phyloP scores from a whole-genome alignment of 2,113 vertebrate genomes.

The Ageneiosus marmoratus region DNA sequence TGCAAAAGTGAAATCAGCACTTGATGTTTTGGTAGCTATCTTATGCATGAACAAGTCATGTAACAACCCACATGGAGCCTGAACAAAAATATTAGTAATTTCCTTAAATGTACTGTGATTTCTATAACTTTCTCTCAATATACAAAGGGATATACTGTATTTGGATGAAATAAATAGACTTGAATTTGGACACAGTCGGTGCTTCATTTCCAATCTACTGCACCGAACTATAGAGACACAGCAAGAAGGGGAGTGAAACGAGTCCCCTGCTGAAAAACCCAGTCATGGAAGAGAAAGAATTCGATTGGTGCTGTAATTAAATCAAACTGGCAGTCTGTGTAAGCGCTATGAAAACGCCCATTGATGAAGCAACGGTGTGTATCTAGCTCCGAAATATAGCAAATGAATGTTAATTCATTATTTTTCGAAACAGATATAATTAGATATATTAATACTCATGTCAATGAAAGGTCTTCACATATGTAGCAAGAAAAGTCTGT shows the following conservation, averaged over 20 bases:
- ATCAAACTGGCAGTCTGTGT: slow-evolving; percentile 11
- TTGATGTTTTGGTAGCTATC: slow-evolving; percentile 4
- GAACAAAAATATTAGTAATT: neutral
- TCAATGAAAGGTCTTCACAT: too few species aligned
- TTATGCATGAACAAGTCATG: neutral
- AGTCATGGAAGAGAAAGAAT: slow-evolving; percentile 1
- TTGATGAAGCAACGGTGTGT: neutral
- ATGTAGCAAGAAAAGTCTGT: too few species aligned
- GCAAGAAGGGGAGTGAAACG: neutral
- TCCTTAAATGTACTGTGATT: neutral
- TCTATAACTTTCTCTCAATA: neutral
- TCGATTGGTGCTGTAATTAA: slow-evolving; percentile 5
- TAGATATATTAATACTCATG: too few species aligned
- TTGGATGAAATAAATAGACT: too few species aligned
- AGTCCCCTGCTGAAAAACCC: slow-evolving; percentile 1
- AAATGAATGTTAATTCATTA: too few species aligned
- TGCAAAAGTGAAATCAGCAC: neutral
- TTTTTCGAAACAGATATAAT: too few species aligned
- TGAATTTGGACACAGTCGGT: neutral
- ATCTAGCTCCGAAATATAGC: slow-evolving; percentile 12
- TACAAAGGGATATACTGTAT: too few species aligned
- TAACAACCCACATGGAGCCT: neutral
- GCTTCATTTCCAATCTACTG: neutral
- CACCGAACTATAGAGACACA: neutral
- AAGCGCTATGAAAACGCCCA: neutral